phyloP scores from a whole-genome alignment of 2,888 invertebrate genomes.

The Priocnemis perturbator region DNA sequence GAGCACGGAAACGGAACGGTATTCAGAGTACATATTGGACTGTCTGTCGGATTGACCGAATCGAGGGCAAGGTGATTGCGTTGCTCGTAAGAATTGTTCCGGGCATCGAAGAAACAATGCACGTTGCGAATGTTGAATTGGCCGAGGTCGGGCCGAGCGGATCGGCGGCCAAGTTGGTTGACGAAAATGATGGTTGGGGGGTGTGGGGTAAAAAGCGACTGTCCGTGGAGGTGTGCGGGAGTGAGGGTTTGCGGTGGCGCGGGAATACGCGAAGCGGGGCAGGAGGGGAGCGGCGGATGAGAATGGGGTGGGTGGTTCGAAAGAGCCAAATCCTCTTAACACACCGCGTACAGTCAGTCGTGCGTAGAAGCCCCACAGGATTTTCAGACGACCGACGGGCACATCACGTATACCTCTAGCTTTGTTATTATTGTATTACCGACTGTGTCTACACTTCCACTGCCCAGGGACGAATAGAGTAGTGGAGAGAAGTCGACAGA shows the following conservation, averaged over 20 bases:
- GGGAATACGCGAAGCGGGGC: neutral
- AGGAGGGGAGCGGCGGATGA: neutral
- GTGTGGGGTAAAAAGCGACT: neutral
- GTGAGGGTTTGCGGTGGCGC: too few relatives aligned
- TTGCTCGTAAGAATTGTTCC: too few relatives aligned
- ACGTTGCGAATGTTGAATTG: neutral
- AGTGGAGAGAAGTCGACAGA: constrained; percentile 28
- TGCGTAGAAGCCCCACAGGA: constrained; percentile 52
- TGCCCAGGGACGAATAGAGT: constrained; percentile 21
- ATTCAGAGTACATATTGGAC: too few relatives aligned
- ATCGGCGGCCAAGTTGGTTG: constrained; percentile 1
- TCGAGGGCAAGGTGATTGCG: neutral
- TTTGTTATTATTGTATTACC: constrained; percentile 49
- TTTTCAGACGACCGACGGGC: constrained; percentile 32
- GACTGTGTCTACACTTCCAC: constrained; percentile 38
- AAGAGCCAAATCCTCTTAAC: constrained; percentile 51
- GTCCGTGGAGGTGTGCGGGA: neutral
- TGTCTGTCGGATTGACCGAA: neutral
- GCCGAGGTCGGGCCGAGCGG: constrained; percentile 9
- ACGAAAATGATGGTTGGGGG: constrained; percentile 1
- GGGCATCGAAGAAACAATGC: too few relatives aligned
- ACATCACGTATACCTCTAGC: constrained; percentile 21
- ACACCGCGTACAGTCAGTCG: constrained; percentile 38
- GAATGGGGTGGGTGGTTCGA: constrained; percentile 14
- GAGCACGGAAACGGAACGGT: too few relatives aligned